Evolutionary conservation across 2,888 invertebrate genomes (phyloP), one percentile per base, ranked within the genome.

Genomic region (Leptinotarsa rubiginosa): DNA sequence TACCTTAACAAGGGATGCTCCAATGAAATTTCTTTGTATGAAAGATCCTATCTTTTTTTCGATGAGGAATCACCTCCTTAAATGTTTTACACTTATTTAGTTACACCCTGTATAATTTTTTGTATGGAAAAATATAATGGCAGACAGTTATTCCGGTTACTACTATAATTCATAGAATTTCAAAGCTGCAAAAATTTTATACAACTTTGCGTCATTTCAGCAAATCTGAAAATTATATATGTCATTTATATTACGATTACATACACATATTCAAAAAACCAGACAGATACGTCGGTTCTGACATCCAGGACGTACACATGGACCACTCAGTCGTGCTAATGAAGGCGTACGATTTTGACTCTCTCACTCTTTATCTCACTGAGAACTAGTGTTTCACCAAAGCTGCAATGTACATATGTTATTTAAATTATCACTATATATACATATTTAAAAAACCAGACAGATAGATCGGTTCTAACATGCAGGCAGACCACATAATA

Each of bases 41-140:
- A n/a, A n/a, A n/a, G n/a, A n/a, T n/a, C n/a, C n/a, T n/a, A n/a
- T n/a, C n/a, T n/a, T n/a, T n/a, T n/a, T n/a, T n/a, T n/a, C n/a
- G n/a, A n/a, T n/a, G n/a, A n/a, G n/a, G n/a, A n/a, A n/a, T n/a
- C n/a, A n/a, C n/a, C n/a, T n/a, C n/a, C n/a, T n/a, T n/a, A n/a
- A n/a, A n/a, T n/a, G n/a, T n/a, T n/a, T n/a, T n/a, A n/a, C n/a
- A n/a, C n/a, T n/a, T n/a, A n/a, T n/a, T n/a, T n/a, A n/a, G n/a
- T n/a, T n/a, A n/a, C n/a, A n/a, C n/a, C n/a, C n/a, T n/a, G n/a
- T 20, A 20, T 18, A 20, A 59, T 59, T 59, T 59, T 59, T 59
- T 13, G 15, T 13, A 3, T 15, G 25, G 4, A 15, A 25, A 59
- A 18, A 18, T 59, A 4, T 18, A 59, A 22, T 18, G 12, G 59